These are phyloP conservation scores for Platynereis dumerilii DNA, from an alignment of 2,888 invertebrate species.

Conservation along the genomic window DNA sequence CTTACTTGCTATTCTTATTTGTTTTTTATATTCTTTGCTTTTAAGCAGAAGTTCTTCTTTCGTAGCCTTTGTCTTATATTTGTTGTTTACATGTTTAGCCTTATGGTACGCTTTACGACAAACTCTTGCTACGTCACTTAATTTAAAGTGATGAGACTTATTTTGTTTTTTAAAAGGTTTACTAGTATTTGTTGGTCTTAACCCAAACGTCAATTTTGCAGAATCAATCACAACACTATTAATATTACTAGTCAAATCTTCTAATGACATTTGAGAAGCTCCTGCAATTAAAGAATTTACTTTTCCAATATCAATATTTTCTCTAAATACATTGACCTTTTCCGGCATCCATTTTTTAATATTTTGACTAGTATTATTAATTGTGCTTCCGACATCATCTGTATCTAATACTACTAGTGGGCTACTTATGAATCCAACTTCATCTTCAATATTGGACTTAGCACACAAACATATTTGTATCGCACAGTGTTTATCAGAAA, in stretches of 20 bases:
- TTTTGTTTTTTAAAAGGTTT: neutral
- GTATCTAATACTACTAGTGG: neutral
- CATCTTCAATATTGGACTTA: neutral
- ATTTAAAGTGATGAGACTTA: neutral
- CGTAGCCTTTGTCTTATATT: neutral
- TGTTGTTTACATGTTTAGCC: neutral
- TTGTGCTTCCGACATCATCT: neutral
- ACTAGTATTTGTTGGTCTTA: neutral
- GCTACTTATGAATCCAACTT: neutral
- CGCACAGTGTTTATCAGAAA: neutral
- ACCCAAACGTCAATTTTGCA: neutral
- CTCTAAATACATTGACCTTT: neutral
- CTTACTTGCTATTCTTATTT: neutral
- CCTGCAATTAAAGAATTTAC: neutral
- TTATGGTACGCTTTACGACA: neutral
- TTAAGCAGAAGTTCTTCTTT: neutral
- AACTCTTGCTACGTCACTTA: neutral
- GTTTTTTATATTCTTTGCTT: neutral
- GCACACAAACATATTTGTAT: neutral
- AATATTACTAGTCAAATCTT: neutral
- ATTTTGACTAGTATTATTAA: neutral
- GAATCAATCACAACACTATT: neutral
- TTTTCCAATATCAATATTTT: neutral
- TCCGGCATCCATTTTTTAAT: neutral
- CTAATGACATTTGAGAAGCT: neutral